Evolutionary conservation across 2,888 invertebrate species (phyloP).

Genomic region (Halocaridina rubra): DNA sequence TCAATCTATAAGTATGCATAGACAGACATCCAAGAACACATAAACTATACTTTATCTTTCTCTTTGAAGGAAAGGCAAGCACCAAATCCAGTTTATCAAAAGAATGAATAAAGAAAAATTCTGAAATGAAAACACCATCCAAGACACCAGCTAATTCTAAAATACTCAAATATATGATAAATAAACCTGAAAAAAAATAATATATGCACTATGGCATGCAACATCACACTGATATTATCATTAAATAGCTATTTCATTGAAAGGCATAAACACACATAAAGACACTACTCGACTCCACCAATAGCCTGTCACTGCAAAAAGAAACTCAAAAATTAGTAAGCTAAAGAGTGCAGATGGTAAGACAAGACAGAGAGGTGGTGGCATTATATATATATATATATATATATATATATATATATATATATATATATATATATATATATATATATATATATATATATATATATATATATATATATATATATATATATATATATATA

Average conservation of each 20-base stretch:
- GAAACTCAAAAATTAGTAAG: slow-evolving; percentile 46
- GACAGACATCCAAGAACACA: too few relatives aligned
- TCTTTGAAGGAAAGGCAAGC: too few relatives aligned
- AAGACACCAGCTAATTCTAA: slow-evolving; percentile 34
- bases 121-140: too few relatives aligned
- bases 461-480: slow-evolving; percentile 33
- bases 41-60: too few relatives aligned
- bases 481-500: slow-evolving; percentile 35
- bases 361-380: slow-evolving; percentile 56
- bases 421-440: slow-evolving; percentile 35
- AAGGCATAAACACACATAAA: slow-evolving; percentile 24
- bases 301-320: slow-evolving; percentile 54
- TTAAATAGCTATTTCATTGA: slow-evolving; percentile 23
- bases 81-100: too few relatives aligned
- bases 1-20: too few relatives aligned
- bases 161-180: slow-evolving; percentile 26
- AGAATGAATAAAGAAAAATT: too few relatives aligned
- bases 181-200: slow-evolving; percentile 10
- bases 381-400: slow-evolving; percentile 10
- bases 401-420: slow-evolving; percentile 28
- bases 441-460: slow-evolving; percentile 45
- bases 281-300: slow-evolving; percentile 48
- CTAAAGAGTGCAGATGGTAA: slow-evolving; percentile 58
- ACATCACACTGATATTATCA: slow-evolving; percentile 37
- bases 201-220: slow-evolving; percentile 45